Evolutionary conservation across 1,140 invertebrate genomes (phyloP).

Genomic region (Cherax destructor): DNA sequence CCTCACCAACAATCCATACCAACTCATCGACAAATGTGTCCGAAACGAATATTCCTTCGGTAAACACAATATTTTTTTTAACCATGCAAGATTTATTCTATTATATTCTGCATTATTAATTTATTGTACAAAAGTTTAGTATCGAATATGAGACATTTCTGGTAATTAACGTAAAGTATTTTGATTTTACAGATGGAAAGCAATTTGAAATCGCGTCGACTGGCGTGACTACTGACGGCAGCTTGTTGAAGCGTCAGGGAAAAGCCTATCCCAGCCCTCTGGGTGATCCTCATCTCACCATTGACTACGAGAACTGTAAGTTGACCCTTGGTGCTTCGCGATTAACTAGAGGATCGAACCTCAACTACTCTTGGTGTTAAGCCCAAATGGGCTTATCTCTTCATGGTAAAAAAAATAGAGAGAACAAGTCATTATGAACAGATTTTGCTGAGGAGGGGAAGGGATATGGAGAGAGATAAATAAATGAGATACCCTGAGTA

Average conservation of each 20-base stretch:
- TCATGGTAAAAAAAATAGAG: too few relatives aligned
- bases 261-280: constrained; percentile 3
- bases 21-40: constrained; percentile 23
- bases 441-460: too few relatives aligned
- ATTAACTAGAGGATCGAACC: neutral
- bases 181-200: constrained; percentile 11
- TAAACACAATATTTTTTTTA: neutral
- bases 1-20: constrained; percentile 16
- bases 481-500: too few relatives aligned
- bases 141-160: too few relatives aligned
- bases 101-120: too few relatives aligned
- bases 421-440: too few relatives aligned
- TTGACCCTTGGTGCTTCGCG: neutral
- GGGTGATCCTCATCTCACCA: constrained; percentile 19
- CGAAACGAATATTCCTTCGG: constrained; percentile 1
- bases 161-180: neutral
- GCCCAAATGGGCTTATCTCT: neutral
- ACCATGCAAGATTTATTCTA: too few relatives aligned
- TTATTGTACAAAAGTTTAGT: too few relatives aligned
- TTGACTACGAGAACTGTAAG: constrained; percentile 36
- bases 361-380: neutral
- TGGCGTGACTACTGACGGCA: constrained; percentile 10
- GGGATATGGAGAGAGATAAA: too few relatives aligned
- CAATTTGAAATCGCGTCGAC: neutral
- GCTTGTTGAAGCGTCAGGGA: neutral